phyloP scores from a whole-genome alignment of 2,113 vertebrate species.

The Stigmatopora argus region DNA sequence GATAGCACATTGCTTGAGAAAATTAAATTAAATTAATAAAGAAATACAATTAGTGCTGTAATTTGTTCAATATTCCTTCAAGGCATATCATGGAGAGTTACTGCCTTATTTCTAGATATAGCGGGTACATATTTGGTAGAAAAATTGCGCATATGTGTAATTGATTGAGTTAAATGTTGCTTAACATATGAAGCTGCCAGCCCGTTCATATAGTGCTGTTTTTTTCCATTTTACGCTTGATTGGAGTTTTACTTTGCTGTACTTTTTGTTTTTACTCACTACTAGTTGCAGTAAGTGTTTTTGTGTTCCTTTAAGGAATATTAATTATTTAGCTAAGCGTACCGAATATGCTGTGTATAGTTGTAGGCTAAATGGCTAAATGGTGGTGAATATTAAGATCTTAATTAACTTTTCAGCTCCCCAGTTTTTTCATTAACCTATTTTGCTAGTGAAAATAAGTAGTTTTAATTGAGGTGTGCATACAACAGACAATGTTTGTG shows the following conservation, averaged over 20 bases:
- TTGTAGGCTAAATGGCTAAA: constrained; percentile 11
- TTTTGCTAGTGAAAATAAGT: constrained; percentile 19
- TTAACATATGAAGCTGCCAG: not conserved
- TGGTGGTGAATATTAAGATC: constrained; percentile 8
- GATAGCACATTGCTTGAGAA: too few relatives aligned
- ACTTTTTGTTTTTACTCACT: not conserved
- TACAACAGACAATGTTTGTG: constrained; percentile 25
- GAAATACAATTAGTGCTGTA: too few relatives aligned
- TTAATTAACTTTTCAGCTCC: constrained; percentile 25
- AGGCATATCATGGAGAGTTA: not conserved
- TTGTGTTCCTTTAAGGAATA: not conserved
- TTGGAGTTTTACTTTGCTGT: not conserved
- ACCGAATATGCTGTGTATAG: not conserved
- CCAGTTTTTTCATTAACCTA: constrained; percentile 12
- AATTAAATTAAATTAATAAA: too few relatives aligned
- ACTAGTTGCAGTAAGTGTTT: not conserved
- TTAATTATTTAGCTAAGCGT: not conserved
- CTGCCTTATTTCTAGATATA: not conserved
- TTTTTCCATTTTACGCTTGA: not conserved
- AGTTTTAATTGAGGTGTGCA: constrained; percentile 34
- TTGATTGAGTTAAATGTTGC: not conserved
- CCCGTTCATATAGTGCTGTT: not conserved
- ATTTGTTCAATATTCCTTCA: too few relatives aligned
- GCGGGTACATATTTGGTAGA: not conserved
- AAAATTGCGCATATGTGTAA: not conserved